Evolutionary conservation across 2,888 invertebrate species (phyloP).

Genomic region (Cordylochernes scorpioides): DNA sequence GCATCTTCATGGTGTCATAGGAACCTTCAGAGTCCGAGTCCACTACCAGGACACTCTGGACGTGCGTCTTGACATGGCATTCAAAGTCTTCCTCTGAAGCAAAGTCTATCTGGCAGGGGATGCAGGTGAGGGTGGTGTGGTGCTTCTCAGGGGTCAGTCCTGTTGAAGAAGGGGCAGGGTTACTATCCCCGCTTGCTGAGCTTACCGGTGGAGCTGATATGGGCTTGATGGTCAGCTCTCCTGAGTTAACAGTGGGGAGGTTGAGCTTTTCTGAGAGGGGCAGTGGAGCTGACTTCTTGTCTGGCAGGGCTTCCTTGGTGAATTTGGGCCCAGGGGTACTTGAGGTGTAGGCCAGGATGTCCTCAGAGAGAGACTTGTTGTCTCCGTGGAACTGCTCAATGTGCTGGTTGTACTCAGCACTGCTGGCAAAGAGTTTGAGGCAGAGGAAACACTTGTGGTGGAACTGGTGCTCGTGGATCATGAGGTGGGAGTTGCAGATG

Average conservation of each 20-base stretch:
- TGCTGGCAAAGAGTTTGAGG: slow-evolving; percentile 2
- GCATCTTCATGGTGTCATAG: neutral
- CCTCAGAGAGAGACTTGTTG: neutral
- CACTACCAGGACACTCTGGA: slow-evolving; percentile 4
- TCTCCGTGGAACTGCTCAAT: slow-evolving; percentile 1
- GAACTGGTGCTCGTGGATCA: neutral
- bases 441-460: slow-evolving; percentile 3
- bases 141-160: neutral
- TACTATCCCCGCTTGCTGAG: neutral
- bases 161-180: neutral
- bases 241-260: neutral
- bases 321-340: neutral
- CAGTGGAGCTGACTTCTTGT: neutral
- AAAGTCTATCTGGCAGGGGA: slow-evolving; percentile 6
- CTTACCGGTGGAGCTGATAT: no score
- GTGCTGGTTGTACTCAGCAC: slow-evolving; percentile 2
- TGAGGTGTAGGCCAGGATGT: no score
- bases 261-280: neutral
- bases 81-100: slow-evolving; percentile 5
- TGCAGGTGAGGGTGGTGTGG: slow-evolving; percentile 4
- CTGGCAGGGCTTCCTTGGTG: neutral
- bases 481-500: slow-evolving; percentile 1
- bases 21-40: slow-evolving; percentile 2
- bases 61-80: slow-evolving; percentile 5
- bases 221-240: neutral